Evolutionary conservation across 2,888 invertebrate species (phyloP), one percentile per base, ranked within the genome.

Genomic region (Cheilosia impressa): DNA sequence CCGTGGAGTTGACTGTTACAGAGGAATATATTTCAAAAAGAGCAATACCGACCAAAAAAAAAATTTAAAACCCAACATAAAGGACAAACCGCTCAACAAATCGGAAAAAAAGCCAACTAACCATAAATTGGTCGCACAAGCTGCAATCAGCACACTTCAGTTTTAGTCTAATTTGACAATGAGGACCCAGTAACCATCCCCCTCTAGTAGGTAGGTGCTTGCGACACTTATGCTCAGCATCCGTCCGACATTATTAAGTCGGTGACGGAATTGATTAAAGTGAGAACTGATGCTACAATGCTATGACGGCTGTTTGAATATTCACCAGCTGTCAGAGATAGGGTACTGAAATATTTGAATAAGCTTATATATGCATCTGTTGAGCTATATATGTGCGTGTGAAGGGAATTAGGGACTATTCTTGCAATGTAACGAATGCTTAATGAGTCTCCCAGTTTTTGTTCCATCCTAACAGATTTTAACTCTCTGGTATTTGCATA

Each of bases 211-310:
- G 27, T 7, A 13, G 10, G n/a, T 45, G 47, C 19, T 3, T 17
- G 47, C 4, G 4, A 38, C 9, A 13, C 13, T 4, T 13, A 10
- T 13, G 3, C 4, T 34, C 24, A 47, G 24, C n/a, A 57, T 52
- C 45, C 53, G 43, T 77, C 22, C 22, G 24, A 43, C 55, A 69
- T 63, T 62, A 83, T 72, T 66, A 47, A 62, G 83, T 66, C 78
- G 83, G 72, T 73, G 72, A 73, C 78, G 83, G 72, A 78, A 78
- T 72, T 83, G 78, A 83, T 78, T 83, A 73, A 83, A 83, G 43
- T 78, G 83, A 72, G 72, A 83, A 73, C 78, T 78, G 50, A 50
- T 55, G 58, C 52, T 65, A 34, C 43, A 43, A 38, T 62, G 24
- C 47, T 24, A 55, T 19, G 17, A 17, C 17, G 17, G 34, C 52